Evolutionary conservation across 2,888 invertebrate species (phyloP), one percentile per base, ranked within the genome.

Genomic region (Bugula neritina): DNA sequence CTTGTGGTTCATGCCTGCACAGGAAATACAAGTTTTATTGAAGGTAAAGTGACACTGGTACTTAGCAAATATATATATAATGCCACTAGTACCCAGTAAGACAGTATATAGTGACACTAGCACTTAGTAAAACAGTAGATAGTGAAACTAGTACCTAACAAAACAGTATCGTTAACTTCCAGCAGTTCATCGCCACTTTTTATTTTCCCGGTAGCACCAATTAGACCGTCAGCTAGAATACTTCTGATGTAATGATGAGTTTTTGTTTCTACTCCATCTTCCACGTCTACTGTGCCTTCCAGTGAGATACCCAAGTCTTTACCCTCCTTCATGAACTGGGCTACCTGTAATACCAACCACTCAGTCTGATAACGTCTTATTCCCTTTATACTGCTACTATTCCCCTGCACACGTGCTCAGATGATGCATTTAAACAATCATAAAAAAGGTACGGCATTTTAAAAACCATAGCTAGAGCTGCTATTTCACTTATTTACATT

Each of bases 231-330:
- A n/a, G 93, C 91, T 78, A 98, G 87, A 79, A 99, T 95, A 72
- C 94, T 94, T 77, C 98, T 90, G 81, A 99, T 97, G 85, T 97
- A 98, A 87, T 98, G 99, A 86, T 99, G 99, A 1, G 99, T 98
- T 73, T 97, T 89, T 58, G 97, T 94, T 86, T 99, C 98, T 73
- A 92, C 89, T 0, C 98, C 98, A 75, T 83, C 82, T 86, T 98
- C 97, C 72, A 99, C 96, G 84, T 99, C 99, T 55, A 97, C 98
- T 0, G 99, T 99, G 71, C 99, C 98, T 84, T 98, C 97, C 75
- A 98, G 87, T 71, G 95, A 97, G 79, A 99, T 96, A 52, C 98
- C 98, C 72, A 99, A 88, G 1, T 98, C 98, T 69, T 94, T 94
- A 58, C 93, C 93, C 79, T 91, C 90, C 87, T 96, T 96, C 79